Conservation (phyloP, 2,888 invertebrate species). For the Phyllotreta striolata region DNA sequence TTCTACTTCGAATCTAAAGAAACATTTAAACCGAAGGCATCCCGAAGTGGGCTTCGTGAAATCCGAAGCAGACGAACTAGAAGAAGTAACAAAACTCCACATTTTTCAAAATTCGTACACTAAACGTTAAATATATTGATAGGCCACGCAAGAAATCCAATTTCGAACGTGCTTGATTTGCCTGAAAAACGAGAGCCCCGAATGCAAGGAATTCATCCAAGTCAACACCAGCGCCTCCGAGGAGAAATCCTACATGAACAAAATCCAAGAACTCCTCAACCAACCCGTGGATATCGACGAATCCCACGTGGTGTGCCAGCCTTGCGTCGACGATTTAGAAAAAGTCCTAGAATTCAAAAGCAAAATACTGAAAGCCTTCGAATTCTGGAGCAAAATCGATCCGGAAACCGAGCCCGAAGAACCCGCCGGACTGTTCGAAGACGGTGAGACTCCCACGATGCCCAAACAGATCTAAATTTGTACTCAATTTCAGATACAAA, state of each 20-base stretch:
- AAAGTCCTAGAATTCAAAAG: conserved; percentile 47
- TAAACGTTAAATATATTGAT: not conserved
- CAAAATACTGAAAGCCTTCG: conserved; percentile 48
- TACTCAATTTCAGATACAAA: conserved; percentile 2
- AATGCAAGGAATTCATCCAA: conserved; percentile 20
- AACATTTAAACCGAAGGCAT: conserved; percentile 28
- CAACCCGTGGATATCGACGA: conserved; percentile 31
- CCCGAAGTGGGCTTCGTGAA: conserved; percentile 17
- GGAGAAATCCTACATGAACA: conserved; percentile 23
- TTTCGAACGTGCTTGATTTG: conserved; percentile 28
- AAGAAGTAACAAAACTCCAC: conserved; percentile 4
- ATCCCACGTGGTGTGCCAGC: conserved; percentile 35
- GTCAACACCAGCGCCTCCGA: conserved; percentile 3
- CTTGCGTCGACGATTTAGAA: conserved; percentile 36
- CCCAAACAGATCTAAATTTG: not conserved
- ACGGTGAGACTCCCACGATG: conserved; percentile 18
- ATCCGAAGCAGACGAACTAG: conserved; percentile 10
- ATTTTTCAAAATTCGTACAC: not conserved
- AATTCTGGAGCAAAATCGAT: conserved; percentile 38
- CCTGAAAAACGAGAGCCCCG: conserved; percentile 21
- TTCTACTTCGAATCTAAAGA: conserved; percentile 24
- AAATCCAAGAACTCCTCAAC: conserved; percentile 27
- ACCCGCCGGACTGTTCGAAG: not conserved
- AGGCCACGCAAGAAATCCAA: conserved; percentile 12
- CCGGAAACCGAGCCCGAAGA: conserved; percentile 17